phyloP scores from a whole-genome alignment of 2,888 invertebrate genomes.

The Lithophane semibrunnea region DNA sequence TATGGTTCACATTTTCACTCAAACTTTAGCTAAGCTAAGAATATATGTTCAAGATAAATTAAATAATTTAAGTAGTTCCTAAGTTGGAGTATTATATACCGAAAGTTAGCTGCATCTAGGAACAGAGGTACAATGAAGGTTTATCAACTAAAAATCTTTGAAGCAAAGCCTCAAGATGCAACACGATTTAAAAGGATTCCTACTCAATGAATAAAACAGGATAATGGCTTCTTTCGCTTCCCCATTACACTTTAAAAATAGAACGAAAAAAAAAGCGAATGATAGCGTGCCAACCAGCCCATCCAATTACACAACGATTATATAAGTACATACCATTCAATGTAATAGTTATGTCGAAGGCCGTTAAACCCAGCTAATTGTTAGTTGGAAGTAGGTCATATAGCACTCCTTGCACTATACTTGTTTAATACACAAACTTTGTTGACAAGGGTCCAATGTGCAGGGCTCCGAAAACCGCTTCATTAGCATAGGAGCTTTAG shows the following conservation, averaged over 20 bases:
- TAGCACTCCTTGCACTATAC: constrained; percentile 64
- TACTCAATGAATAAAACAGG: constrained; percentile 28
- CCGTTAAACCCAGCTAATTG: constrained; percentile 68
- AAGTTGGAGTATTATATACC: neutral
- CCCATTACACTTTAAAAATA: constrained; percentile 43
- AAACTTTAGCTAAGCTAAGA: constrained; percentile 19
- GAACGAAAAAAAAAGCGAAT: constrained; percentile 44
- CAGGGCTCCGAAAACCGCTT: constrained; percentile 68
- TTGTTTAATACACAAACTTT: constrained; percentile 75
- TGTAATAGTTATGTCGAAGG: constrained; percentile 64
- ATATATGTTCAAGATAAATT: constrained; percentile 9
- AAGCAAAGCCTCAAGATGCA: constrained; percentile 2
- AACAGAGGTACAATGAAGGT: neutral
- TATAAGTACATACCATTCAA: constrained; percentile 59
- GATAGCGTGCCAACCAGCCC: constrained; percentile 59
- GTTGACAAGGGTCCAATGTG: constrained; percentile 75
- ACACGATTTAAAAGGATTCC: constrained; percentile 13
- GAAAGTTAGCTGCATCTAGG: neutral
- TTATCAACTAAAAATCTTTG: neutral
- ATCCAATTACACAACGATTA: constrained; percentile 65
- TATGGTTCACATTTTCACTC: constrained; percentile 30
- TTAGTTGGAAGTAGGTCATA: constrained; percentile 71
- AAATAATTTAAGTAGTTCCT: neutral
- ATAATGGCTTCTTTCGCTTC: constrained; percentile 53
- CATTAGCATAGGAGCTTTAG: constrained; percentile 68